Conservation (phyloP, 2,888 invertebrate genomes). For the Meliscaeva auricollis region DNA sequence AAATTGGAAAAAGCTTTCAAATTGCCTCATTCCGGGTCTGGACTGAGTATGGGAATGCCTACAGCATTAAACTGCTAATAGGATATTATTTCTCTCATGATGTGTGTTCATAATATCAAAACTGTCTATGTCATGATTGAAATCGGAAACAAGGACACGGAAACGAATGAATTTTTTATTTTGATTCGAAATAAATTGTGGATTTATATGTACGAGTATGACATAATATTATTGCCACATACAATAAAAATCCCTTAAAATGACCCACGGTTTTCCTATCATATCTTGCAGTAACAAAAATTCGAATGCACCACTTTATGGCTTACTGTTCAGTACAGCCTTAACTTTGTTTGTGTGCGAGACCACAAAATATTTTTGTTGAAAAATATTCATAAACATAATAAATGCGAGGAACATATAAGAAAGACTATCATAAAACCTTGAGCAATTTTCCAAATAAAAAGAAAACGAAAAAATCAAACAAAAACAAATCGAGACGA, state of each 20-base stretch:
- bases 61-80: conserved; percentile 23
- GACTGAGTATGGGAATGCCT: not conserved
- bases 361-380: conserved; percentile 40
- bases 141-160: conserved; percentile 54
- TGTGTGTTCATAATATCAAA: conserved; percentile 9
- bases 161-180: conserved; percentile 62
- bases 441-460: conserved; percentile 11
- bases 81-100: not conserved
- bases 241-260: conserved; percentile 59
- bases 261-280: conserved; percentile 42
- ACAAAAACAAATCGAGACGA: conserved; percentile 37
- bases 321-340: conserved; percentile 11
- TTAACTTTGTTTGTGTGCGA: not conserved
- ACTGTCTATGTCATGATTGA: conserved; percentile 38
- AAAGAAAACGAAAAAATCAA: too few relatives aligned
- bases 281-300: not conserved
- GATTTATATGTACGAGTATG: conserved; percentile 64
- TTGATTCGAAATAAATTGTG: conserved; percentile 70
- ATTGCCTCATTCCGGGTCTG: conserved; percentile 6
- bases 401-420: conserved; percentile 29
- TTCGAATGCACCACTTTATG: conserved; percentile 42
- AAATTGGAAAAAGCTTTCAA: conserved; percentile 48
- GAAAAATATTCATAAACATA: conserved; percentile 65
- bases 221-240: conserved; percentile 52
- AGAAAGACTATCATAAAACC: conserved; percentile 52